Percentiles rank a stretch among this genome's conserved stretches.
These are phyloP conservation scores for Sebastes dallii DNA, from an alignment of 2,797 vertebrate genomes.

Conservation along the genomic window DNA sequence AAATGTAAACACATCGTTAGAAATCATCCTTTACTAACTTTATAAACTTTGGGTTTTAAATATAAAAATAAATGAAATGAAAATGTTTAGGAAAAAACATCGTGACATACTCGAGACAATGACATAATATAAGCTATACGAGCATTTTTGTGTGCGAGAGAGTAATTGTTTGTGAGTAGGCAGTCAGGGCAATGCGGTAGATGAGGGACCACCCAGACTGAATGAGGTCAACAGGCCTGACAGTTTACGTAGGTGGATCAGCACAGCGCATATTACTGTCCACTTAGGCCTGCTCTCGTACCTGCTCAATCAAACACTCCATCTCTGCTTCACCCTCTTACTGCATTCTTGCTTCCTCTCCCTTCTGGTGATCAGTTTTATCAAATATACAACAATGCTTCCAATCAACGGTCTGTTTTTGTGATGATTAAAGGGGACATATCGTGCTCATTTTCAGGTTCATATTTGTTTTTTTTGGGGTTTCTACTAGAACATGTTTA, in stretches of 20 bases:
- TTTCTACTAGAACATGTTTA: no score
- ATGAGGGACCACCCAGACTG: slow-evolving; percentile 66
- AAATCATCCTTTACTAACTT: background rate
- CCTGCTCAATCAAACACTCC: slow-evolving; percentile 38
- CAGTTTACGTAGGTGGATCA: slow-evolving; percentile 52
- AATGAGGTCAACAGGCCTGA: slow-evolving; percentile 64
- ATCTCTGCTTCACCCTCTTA: slow-evolving; percentile 12
- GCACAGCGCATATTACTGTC: slow-evolving; percentile 57
- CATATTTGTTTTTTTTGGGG: no score
- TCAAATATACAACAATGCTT: background rate
- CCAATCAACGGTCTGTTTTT: background rate
- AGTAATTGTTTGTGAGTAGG: slow-evolving; percentile 40
- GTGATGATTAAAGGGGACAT: background rate
- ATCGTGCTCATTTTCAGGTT: no score
- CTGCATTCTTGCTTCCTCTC: slow-evolving; percentile 10
- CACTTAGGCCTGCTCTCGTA: slow-evolving; percentile 55
- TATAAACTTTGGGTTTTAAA: background rate
- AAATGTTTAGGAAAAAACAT: background rate
- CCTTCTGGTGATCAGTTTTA: slow-evolving; percentile 7
- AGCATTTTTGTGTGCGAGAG: background rate
- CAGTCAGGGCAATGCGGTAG: slow-evolving; percentile 29
- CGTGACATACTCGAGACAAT: background rate
- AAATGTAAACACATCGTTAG: background rate
- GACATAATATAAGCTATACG: background rate
- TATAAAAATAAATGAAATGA: background rate